Percentiles rank a stretch among this genome's conserved stretches.
These are phyloP conservation scores for Sceliomorpha sp. DNA, from an alignment of 2,888 invertebrate genomes.

Conservation along the genomic window DNA sequence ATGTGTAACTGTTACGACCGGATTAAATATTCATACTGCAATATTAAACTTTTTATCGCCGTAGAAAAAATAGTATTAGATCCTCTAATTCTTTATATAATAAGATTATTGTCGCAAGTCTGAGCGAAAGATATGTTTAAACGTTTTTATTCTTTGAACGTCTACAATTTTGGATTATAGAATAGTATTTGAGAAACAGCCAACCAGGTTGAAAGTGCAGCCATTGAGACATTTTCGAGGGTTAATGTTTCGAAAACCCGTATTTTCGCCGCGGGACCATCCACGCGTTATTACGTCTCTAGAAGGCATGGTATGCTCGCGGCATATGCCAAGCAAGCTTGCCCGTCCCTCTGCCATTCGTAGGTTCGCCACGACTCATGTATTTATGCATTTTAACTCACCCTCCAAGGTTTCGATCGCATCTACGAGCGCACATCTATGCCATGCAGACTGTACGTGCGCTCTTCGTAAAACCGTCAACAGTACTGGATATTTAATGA, in stretches of 20 bases:
- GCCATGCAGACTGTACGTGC: slow-evolving; percentile 18
- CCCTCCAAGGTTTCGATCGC: slow-evolving; percentile 47
- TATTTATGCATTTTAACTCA: slow-evolving; percentile 76
- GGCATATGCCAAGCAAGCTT: slow-evolving; percentile 71
- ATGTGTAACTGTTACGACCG: too few species aligned
- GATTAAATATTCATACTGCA: too few species aligned
- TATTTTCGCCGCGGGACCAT: slow-evolving; percentile 68
- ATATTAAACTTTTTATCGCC: too few species aligned
- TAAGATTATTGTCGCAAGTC: too few species aligned
- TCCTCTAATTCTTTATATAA: too few species aligned
- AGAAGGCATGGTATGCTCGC: slow-evolving; percentile 62
- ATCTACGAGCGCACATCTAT: slow-evolving; percentile 32
- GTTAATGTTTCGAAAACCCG: slow-evolving; percentile 65
- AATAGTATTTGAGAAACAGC: slow-evolving; percentile 36
- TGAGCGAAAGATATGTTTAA: too few species aligned
- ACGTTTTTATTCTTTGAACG: too few species aligned
- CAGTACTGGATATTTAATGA: slow-evolving; percentile 28
- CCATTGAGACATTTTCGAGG: slow-evolving; percentile 58
- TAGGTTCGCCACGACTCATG: slow-evolving; percentile 71
- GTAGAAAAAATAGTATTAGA: too few species aligned
- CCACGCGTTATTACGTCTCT: slow-evolving; percentile 73
- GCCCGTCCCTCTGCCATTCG: slow-evolving; percentile 63
- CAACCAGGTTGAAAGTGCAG: slow-evolving; percentile 41
- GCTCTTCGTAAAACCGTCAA: slow-evolving; percentile 26
- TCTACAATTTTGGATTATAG: too few species aligned